These are phyloP conservation scores for Petrocephalus schoutedeni DNA, from an alignment of 2,797 vertebrate genomes.

Conservation along the genomic window DNA sequence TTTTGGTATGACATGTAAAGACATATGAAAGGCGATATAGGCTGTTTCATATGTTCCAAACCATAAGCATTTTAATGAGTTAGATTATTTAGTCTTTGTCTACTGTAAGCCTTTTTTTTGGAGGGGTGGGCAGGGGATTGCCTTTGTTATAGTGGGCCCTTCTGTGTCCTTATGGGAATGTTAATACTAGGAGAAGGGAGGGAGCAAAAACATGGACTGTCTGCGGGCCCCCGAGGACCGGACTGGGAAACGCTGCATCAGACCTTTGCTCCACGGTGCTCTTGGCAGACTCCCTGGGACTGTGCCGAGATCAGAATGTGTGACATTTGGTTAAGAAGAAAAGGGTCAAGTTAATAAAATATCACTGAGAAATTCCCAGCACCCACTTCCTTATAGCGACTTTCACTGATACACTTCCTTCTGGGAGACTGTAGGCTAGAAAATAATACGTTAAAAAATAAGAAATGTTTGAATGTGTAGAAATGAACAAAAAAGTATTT, in stretches of 20 bases:
- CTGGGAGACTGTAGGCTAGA: neutral
- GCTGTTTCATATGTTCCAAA: neutral
- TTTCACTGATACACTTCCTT: neutral
- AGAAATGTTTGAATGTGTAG: neutral
- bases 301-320: neutral
- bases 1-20: neutral
- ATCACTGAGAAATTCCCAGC: neutral
- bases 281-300: neutral
- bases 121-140: neutral
- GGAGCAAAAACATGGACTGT: neutral
- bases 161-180: neutral
- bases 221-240: neutral
- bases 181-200: neutral
- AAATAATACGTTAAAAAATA: neutral
- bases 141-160: neutral
- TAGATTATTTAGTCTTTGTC: neutral
- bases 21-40: neutral
- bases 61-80: neutral
- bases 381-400: neutral
- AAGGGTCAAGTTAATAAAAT: slow-evolving; percentile 1
- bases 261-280: neutral
- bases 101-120: neutral
- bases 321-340: neutral
- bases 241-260: neutral
- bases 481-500: neutral